Percentiles rank a stretch among this genome's conserved stretches.
Conservation (phyloP, 2,113 vertebrate species). For the Leptocoma aspasia region DNA sequence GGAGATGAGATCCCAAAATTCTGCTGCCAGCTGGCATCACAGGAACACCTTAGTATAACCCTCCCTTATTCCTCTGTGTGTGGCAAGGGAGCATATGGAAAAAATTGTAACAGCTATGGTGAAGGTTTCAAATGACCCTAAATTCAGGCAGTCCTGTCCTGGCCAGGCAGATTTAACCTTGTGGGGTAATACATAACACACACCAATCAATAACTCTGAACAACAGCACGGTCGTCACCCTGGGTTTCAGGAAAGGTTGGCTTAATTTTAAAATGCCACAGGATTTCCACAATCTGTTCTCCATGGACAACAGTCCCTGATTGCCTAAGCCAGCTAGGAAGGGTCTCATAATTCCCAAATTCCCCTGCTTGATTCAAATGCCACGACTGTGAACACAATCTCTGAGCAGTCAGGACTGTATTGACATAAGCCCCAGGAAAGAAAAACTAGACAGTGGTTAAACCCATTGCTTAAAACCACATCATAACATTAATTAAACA, state of each 20-base stretch:
- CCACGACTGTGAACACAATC: not conserved
- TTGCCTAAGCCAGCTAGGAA: not conserved
- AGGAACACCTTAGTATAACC: not conserved
- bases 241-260: not conserved
- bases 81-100: not conserved
- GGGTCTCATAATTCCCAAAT: not conserved
- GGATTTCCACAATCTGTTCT: not conserved
- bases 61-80: not conserved
- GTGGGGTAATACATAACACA: not conserved
- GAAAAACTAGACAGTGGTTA: not conserved
- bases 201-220: not conserved
- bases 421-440: not conserved
- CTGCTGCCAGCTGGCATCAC: not conserved
- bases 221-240: accelerated
- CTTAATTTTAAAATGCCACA: not conserved
- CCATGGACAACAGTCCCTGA: not conserved
- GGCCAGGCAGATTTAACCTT: not conserved
- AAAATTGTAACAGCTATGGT: accelerated
- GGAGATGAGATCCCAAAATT: not conserved
- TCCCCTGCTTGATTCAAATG: not conserved
- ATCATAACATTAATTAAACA: not conserved
- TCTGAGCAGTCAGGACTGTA: not conserved
- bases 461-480: not conserved
- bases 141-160: not conserved
- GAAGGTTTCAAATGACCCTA: not conserved